These are phyloP conservation scores for Pristionchus exspectatus DNA, from an alignment of 2,888 invertebrate genomes.

Conservation along the genomic window DNA sequence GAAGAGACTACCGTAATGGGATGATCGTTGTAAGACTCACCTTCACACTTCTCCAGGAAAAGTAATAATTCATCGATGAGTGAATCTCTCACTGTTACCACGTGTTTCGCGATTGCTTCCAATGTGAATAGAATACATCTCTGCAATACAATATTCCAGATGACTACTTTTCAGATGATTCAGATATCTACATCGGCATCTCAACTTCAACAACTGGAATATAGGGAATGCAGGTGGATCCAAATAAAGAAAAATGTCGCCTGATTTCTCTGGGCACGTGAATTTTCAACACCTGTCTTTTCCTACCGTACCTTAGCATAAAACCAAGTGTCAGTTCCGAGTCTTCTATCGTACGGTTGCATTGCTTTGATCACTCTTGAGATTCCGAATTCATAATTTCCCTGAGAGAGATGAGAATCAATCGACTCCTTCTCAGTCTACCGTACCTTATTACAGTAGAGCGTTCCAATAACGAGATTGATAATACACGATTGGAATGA, in stretches of 20 bases:
- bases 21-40: conserved; percentile 71
- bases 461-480: conserved; percentile 96
- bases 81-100: conserved; percentile 90
- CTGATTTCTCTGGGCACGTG: neutral
- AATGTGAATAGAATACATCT: conserved; percentile 94
- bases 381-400: conserved; percentile 98
- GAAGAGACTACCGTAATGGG: conserved; percentile 72
- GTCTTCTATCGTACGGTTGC: conserved; percentile 92
- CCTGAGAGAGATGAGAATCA: conserved; percentile 79
- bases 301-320: conserved; percentile 44
- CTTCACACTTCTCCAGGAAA: conserved; percentile 92
- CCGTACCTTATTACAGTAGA: conserved; percentile 91
- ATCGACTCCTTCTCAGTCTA: neutral
- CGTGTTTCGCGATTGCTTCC: conserved; percentile 92
- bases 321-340: conserved; percentile 96
- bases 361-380: conserved; percentile 96
- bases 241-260: neutral
- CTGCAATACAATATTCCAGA: conserved; percentile 79
- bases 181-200: neutral
- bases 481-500: conserved; percentile 97
- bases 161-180: neutral
- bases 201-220: neutral
- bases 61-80: conserved; percentile 91
- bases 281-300: neutral
- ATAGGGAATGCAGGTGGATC: neutral